Evolutionary conservation across 2,888 invertebrate genomes (phyloP), one percentile per base, ranked within the genome.

Genomic region (Caenorhabditis sp.): DNA sequence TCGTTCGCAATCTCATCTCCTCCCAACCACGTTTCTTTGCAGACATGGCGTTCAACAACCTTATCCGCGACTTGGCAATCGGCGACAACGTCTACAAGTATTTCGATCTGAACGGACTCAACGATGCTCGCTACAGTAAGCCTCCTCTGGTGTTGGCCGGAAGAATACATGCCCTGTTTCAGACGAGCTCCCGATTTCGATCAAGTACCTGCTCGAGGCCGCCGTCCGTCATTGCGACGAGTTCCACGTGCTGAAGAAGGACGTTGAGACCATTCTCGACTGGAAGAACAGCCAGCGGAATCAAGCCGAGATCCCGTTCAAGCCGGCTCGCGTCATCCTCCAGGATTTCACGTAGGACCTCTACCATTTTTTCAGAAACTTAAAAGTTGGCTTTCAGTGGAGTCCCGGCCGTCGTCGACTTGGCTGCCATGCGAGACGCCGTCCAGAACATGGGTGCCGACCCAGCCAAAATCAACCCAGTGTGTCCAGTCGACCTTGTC

Each of bases 401-500:
- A 2, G 97, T 99, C 0, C 98, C 98, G 1, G 97, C 96, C 0
- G 95, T 99, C 24, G 98, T 99, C 0, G 98, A 99, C 90, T 95
- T 99, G 91, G 98, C 98, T 13, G 96, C 96, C 0, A 98, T 99
- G 98, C 92, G 98, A 72, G 96, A 97, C 90, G 96, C 96, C 0
- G 95, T 99, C 0, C 92, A 93, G 83, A 91, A 92, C 22, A 91
- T 98, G 4, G 94, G 94, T 0, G 96, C 96, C 0, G 92, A 97
- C 91, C 94, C 96, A 0, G 92, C 95, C 84, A 94, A 93, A 90
- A 97, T 99, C 87, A 98, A 99, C 91, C 98, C 98, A 0, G 93
- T 95, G 70, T 98, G 97, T 88, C 97, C 98, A 0, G 95, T 96
- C 0, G 98, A 99, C 91, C 92, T 99, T 82, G 97, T 99, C 43